Base-by-base conservation (phyloP, 1,140 invertebrate species). In the Yoshiicerus persimilis region DNA sequence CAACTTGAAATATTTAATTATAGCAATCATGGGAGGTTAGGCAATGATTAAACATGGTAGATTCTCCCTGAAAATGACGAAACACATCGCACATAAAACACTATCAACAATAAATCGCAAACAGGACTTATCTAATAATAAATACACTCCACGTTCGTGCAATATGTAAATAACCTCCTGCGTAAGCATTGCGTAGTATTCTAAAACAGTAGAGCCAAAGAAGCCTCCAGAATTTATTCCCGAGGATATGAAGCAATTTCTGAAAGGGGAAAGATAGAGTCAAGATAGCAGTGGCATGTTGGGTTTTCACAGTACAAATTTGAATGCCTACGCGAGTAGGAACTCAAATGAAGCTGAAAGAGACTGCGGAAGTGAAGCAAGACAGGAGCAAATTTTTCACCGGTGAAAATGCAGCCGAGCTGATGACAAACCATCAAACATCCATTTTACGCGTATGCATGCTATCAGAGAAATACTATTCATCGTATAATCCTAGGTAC, bases 351-450 rank as follows among this genome's bases (percentile, higher is more conserved):
- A 86, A 66, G 64, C 85, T 39, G 64, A 86, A 84, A 20, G 64
- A 34, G 23, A 86, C 23, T 34, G 32, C 85, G 85, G 85, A 86
- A 86, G 85, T 86, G 85, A 86, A 27, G 56, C 85, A 70, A 64
- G 85, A 70, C 85, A 86, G 47, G 85, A 86, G 85, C 27, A 86
- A 86, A 86, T 86, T 86, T 86, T 86, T 86, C 85, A 86, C 85
- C 64, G 62, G 85, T 70, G 56, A 86, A 86, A 64, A 36, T 70
- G 27, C 23, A 66, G 38, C 38, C 25, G 38, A 62, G 83, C 32
- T 84, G 83, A 84, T 56, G 83, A 84, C 83, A 84, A 84, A 84
- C 83, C 83, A 84, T 47, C 83, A 85, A 85, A 85, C 56, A 85
- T 85, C 75, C 75, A 80, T 80, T 80, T 80, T 80, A 80, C 75